Base-by-base conservation (phyloP, 2,797 vertebrate genomes). In the Xenentodon cancila region DNA sequence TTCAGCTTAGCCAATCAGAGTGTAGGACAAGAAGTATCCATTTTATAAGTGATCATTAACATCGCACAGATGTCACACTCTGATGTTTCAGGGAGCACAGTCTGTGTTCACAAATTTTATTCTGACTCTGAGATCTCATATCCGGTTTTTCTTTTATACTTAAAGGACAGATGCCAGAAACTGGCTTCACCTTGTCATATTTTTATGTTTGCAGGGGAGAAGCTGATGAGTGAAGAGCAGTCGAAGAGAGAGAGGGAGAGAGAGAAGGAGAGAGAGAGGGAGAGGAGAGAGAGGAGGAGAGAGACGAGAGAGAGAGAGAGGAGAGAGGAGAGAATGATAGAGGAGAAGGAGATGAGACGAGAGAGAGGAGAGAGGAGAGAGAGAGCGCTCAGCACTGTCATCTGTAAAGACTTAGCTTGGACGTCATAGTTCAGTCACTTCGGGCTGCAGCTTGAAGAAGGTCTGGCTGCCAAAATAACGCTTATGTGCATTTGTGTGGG, bases 341-440 rank as follows among this genome's bases (percentile, higher is more conserved):
- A 45, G 48, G 12, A 30, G 25, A 53, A 16, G 65, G 55, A 69
- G 75, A 84, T 52, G 48, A 79, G 75, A 71, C 77, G 71, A 1
- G 71, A 79, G 69, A 82, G 71, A 16, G 20, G 7, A n/a, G 30
- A 30, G 30, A 8, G 77, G 71, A 3, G 72, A 79, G 69, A 82
- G 71, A 16, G 20, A 1, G 56, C 68, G 77, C 81, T 74, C 68
- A 60, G 72, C 63, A 34, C 42, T 15, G 66, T 76, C 83, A 64
- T 87, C 76, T 89, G 74, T 62, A 45, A 64, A 75, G 82, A 73
- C 80, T 79, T 58, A 76, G 69, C 80, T 71, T 19, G 53, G 70
- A 68, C 83, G 85, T 77, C 85, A 86, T 80, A 80, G 79, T 85
- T 82, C 80, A 86, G 59, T 84, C 75, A 68, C 73, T 74, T 9